Base-by-base conservation (phyloP, 2,888 invertebrate species). In the Drosophila atripex region DNA sequence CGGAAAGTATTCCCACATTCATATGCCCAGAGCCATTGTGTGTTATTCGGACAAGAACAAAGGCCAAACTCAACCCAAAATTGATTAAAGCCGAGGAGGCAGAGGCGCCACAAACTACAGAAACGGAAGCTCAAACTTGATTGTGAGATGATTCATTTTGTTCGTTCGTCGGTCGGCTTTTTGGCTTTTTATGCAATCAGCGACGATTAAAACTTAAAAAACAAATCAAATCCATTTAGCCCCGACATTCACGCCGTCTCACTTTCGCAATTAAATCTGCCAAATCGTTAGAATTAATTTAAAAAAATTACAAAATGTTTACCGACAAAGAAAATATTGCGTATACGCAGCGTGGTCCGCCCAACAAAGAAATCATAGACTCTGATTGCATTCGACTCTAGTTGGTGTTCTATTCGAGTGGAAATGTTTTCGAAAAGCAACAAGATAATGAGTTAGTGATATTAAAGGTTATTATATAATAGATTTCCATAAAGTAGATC, bases 141-240 rank as follows among this genome's bases (percentile, higher is more conserved):
- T 14, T 45, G 3, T 8, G 8, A 12, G 8, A 50, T 73, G 73
- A 64, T 30, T 71, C 71, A 71, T 49, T 41, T 32, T 12, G 12
- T 32, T 9, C 3, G 3, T 32, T 35, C 46, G 52, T 49, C 75
- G 80, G 68, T 49, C 75, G 80, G 68, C 66, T 55, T 59, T 55
- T 56, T 43, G 61, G 32, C 23, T 39, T 71, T 82, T 84, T 87
- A 78, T 75, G 68, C 73, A 82, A 82, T 82, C 57, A 84, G 28
- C 25, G 50, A 35, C 73, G 77, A 82, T 86, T 87, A 80, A 84
- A 77, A 52, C 55, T 6, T 14, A 77, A 47, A 43, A 43, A 38
- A 80, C 70, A 85, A 76, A 75, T 46, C 41, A 56, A 57, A 52
- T 50, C 23, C 30, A 21, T 28, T 8, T 51, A 23, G 47, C 47